phyloP scores from a whole-genome alignment of 2,797 vertebrate species.

The Dipus sagitta region DNA sequence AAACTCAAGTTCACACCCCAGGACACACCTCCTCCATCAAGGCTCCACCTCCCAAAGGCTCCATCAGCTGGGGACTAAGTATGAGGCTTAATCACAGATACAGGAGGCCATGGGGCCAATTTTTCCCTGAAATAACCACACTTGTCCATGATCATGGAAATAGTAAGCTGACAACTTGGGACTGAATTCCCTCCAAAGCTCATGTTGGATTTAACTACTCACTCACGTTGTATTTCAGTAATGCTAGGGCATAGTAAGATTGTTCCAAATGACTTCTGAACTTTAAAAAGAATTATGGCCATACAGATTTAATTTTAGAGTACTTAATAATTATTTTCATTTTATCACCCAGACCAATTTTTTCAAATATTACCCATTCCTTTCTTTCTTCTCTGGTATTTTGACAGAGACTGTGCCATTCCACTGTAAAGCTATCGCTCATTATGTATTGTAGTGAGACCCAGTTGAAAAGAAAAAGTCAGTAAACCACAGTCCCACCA shows the following conservation, averaged over 20 bases:
- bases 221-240: background rate
- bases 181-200: background rate
- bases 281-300: background rate
- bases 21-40: too few relatives aligned
- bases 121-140: background rate
- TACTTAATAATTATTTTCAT: slow-evolving; percentile 22
- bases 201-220: background rate
- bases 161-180: background rate
- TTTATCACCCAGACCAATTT: background rate
- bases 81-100: too few relatives aligned
- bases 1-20: too few relatives aligned
- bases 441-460: background rate
- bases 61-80: too few relatives aligned
- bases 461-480: background rate
- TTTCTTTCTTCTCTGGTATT: slow-evolving; percentile 11
- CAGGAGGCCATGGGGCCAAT: too few relatives aligned
- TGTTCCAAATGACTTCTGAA: slow-evolving; percentile 29
- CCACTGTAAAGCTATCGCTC: slow-evolving; percentile 27
- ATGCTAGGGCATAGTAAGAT: background rate
- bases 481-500: too few relatives aligned
- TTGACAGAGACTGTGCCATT: background rate
- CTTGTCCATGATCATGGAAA: background rate
- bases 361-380: background rate
- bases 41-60: too few relatives aligned
- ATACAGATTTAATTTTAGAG: background rate